Evolutionary conservation across 2,888 invertebrate genomes (phyloP).

Genomic region (Conomelus anceps): DNA sequence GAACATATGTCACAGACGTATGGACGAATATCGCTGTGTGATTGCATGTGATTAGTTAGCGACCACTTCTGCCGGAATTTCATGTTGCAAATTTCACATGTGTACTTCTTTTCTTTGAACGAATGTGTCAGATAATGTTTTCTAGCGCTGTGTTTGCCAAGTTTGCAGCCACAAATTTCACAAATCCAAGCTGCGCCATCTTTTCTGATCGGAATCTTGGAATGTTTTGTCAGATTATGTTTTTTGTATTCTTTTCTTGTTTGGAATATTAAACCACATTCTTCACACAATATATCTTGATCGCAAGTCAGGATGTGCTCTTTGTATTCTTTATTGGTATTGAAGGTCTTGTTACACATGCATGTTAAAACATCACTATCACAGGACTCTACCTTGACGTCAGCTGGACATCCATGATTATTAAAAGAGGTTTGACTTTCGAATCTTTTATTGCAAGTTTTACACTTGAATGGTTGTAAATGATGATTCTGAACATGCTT

Average conservation of each 20-base stretch:
- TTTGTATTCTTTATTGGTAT: neutral
- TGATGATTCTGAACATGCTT: neutral
- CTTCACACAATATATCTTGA: neutral
- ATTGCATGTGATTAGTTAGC: neutral
- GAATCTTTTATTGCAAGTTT: neutral
- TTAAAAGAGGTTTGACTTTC: neutral
- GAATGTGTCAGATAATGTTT: slow-evolving; percentile 5
- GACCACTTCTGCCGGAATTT: neutral
- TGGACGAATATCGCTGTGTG: neutral
- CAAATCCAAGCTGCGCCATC: neutral
- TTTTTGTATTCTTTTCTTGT: neutral
- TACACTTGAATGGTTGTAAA: neutral
- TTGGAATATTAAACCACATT: neutral
- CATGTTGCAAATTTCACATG: neutral
- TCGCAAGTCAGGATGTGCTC: neutral
- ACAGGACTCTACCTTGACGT: neutral
- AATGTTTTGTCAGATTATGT: neutral
- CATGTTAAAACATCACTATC: neutral
- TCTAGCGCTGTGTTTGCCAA: neutral
- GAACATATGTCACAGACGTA: neutral
- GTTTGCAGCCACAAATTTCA: slow-evolving; percentile 1
- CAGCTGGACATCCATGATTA: neutral
- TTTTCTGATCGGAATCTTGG: neutral
- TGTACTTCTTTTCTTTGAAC: neutral
- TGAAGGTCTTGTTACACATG: neutral